Evolutionary conservation across 2,113 vertebrate species (phyloP).

Genomic region (Mirounga angustirostris): DNA sequence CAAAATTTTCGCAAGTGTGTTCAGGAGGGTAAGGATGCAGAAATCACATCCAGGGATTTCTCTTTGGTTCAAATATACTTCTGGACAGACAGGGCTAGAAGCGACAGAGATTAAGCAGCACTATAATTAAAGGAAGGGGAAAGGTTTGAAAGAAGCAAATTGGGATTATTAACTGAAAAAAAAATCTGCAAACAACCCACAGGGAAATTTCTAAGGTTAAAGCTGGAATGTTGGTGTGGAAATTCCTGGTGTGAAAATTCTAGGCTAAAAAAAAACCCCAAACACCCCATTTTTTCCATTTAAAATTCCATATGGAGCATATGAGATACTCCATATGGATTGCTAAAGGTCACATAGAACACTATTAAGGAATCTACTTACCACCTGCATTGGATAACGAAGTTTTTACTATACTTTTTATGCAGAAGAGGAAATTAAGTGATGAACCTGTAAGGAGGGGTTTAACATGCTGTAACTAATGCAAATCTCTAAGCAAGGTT

Average conservation of each 20-base stretch:
- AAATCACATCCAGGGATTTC: constrained; percentile 65
- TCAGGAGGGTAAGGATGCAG: constrained; percentile 52
- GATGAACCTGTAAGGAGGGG: constrained; percentile 82
- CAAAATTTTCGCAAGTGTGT: constrained; percentile 66
- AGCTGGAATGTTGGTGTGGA: constrained; percentile 82
- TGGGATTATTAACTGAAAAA: constrained; percentile 68
- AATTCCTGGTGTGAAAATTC: constrained; percentile 76
- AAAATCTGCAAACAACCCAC: constrained; percentile 62
- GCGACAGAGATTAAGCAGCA: constrained; percentile 85
- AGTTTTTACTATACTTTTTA: constrained; percentile 83
- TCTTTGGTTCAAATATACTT: constrained; percentile 66
- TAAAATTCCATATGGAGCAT: constrained; percentile 80
- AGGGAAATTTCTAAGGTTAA: constrained; percentile 76
- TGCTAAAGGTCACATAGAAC: constrained; percentile 71
- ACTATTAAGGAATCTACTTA: constrained; percentile 77
- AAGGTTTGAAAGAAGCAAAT: constrained; percentile 73
- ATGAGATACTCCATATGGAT: constrained; percentile 72
- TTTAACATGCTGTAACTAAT: constrained; percentile 72
- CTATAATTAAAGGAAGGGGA: constrained; percentile 81
- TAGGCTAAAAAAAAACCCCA: constrained; percentile 64
- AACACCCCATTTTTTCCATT: constrained; percentile 47
- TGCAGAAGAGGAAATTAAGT: constrained; percentile 79
- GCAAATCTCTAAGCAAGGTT: constrained; percentile 22
- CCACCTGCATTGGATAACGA: constrained; percentile 80
- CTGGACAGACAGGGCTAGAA: constrained; percentile 80